These are phyloP conservation scores for Halocaridina rubra DNA, from an alignment of 2,888 invertebrate genomes.

Conservation along the genomic window DNA sequence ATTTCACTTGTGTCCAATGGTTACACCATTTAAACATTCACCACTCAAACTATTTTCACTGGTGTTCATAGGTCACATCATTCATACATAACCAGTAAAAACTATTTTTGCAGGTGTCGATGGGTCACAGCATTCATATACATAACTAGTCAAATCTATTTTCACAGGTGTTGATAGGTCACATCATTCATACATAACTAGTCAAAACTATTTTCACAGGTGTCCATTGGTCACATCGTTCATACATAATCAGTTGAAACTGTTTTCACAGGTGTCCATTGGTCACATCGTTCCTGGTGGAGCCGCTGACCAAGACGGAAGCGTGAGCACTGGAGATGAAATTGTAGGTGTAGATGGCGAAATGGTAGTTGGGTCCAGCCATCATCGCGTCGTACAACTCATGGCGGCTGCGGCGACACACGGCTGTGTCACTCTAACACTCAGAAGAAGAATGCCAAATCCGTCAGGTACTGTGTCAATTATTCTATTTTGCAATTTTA, in stretches of 20 bases:
- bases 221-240: slow-evolving; percentile 96
- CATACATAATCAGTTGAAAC: slow-evolving; percentile 93
- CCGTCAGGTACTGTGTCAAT: slow-evolving; percentile 36
- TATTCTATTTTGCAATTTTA: too few relatives aligned
- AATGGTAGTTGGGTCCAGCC: slow-evolving; percentile 86
- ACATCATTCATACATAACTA: too few relatives aligned
- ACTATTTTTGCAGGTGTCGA: too few relatives aligned
- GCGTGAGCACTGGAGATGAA: slow-evolving; percentile 91
- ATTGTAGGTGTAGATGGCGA: slow-evolving; percentile 93
- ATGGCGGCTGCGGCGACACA: slow-evolving; percentile 89
- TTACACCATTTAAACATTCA: too few relatives aligned
- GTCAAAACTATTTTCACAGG: slow-evolving; percentile 71
- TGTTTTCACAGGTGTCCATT: slow-evolving; percentile 79
- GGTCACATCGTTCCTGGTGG: slow-evolving; percentile 97
- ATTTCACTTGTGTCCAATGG: too few relatives aligned
- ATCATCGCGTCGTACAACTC: slow-evolving; percentile 91
- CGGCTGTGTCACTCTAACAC: slow-evolving; percentile 85
- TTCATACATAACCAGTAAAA: too few relatives aligned
- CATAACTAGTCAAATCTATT: too few relatives aligned
- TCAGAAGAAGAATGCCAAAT: slow-evolving; percentile 67
- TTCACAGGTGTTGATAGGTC: too few relatives aligned
- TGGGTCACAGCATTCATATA: too few relatives aligned
- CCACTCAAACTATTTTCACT: too few relatives aligned
- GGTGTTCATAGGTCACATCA: too few relatives aligned
- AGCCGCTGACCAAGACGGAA: slow-evolving; percentile 90